A percentile compares a stretch with the other conserved stretches of the same genome.
Evolutionary conservation across 2,113 vertebrate genomes (phyloP).

Genomic region (Pavo muticus): DNA sequence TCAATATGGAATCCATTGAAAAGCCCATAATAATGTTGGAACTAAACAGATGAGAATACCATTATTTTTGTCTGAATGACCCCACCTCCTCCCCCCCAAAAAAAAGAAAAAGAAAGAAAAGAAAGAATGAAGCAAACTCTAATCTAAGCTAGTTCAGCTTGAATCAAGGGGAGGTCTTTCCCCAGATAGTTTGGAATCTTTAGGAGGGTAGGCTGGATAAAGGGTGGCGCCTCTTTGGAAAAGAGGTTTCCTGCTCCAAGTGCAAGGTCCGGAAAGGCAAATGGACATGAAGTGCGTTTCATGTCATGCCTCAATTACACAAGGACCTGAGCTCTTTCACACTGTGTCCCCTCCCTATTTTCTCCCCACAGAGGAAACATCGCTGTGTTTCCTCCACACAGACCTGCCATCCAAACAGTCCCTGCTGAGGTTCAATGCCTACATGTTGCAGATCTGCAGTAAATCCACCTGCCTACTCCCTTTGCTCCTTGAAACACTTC

Average conservation of each 20-base stretch:
- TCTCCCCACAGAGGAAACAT: background rate
- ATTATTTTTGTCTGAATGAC: background rate
- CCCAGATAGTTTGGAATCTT: background rate
- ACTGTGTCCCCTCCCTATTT: accelerated
- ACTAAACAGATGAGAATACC: background rate
- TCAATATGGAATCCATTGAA: slow-evolving; percentile 15
- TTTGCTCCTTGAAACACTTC: background rate
- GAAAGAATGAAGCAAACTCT: background rate
- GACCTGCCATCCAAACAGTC: background rate
- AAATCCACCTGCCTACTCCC: background rate
- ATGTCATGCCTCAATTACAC: background rate
- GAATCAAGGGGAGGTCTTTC: background rate
- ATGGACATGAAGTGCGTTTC: background rate
- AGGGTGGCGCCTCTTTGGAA: background rate
- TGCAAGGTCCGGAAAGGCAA: background rate
- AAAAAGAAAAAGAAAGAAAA: background rate
- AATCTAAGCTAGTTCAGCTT: background rate
- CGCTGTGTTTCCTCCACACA: accelerated
- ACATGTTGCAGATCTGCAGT: background rate
- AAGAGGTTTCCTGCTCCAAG: background rate
- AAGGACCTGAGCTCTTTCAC: background rate
- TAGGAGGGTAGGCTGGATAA: background rate
- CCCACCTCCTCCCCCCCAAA: too few relatives aligned
- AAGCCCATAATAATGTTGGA: background rate
- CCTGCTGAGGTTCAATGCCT: background rate